Base-by-base conservation (phyloP, 2,797 vertebrate species). In the Neosalanx taihuensis region DNA sequence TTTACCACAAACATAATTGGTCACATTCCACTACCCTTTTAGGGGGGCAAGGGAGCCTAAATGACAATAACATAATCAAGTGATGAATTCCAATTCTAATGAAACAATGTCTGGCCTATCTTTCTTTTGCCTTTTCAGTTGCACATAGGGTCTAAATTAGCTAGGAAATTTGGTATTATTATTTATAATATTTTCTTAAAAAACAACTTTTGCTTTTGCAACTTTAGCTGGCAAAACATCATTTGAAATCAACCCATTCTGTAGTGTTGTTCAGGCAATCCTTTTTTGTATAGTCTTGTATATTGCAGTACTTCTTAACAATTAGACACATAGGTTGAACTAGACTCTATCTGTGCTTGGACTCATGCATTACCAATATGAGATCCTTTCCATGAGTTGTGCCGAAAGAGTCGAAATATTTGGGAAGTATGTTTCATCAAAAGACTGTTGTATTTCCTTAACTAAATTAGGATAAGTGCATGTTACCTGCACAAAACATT, bases 1-100 rank as follows among this genome's bases (percentile, higher is more conserved):
- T 83, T 76, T 72, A 68, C 72, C 66, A 72, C 83, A 85, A 87
- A 67, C 84, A 79, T 74, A 84, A 81, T 74, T 77, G 31, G 73
- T 83, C 72, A 86, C 81, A 76, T 80, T 76, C 67, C 75, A 88
- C 82, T 83, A 66, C 82, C 79, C 79, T 56, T 17, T 56, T 56
- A 46, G 41, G 41, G 76, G 76, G 62, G 79, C 60, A 71, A 74
- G 75, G 79, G n/a, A 56, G 15, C 18, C 6, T 7, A 17, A 6
- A n/a, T 56, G 18, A 17, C 51, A n/a, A 56, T 56, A 56, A 56
- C 51, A 56, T 56, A 56, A 17, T 56, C 18, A 17, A 56, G 51
- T 56, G 7, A 46, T 46, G 41, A 46, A 46, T 46, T 37, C 35
- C 35, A 37, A 37, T 10, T 46, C 41, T 46, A 46, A 46, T 46